Evolutionary conservation across 2,888 invertebrate genomes (phyloP), one percentile per base, ranked within the genome.

Genomic region (Synergus itoensis): DNA sequence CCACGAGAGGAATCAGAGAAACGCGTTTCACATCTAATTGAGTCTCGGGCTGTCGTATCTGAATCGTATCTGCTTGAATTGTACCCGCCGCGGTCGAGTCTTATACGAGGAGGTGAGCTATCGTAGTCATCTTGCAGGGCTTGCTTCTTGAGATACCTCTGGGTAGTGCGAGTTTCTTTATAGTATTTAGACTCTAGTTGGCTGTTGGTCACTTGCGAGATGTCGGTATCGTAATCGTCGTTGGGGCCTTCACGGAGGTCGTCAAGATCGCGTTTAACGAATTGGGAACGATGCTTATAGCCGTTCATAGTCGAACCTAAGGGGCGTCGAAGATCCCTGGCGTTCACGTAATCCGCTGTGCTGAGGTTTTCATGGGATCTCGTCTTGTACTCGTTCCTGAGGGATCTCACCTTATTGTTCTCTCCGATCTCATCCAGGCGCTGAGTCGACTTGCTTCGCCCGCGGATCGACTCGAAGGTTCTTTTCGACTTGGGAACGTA

Each of bases 161-260:
- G 89, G 7, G 88, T 91, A 21, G 87, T 90, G 53, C 89, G 86
- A 1, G 89, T 90, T 78, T 91, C 90, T 41, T 88, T 88, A 83
- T 88, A 89, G 65, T 90, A 90, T 80, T 90, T 90, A 1, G 90
- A 90, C 36, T 91, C 91, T 4, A 91, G 78, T 57, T 91, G 91
- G 57, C 90, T 91, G 84, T 88, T 91, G 3, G 91, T 91, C 80
- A 90, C 82, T 77, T 92, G 91, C 3, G 91, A 92, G 67, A 91
- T 91, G 62, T 91, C 92, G n/a, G 91, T 92, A 79, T 92, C 91
- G 83, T 91, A 92, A 36, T 91, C 92, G 82, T 92, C 91, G 79
- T 89, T 89, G 0, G 90, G 89, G 4, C 89, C 88, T 53, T 91
- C 91, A 16, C 88, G 84, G 4, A 90, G 82, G 48, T 90, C 88